Conservation (phyloP, 2,797 vertebrate genomes). For the Cheirogaleus major region DNA sequence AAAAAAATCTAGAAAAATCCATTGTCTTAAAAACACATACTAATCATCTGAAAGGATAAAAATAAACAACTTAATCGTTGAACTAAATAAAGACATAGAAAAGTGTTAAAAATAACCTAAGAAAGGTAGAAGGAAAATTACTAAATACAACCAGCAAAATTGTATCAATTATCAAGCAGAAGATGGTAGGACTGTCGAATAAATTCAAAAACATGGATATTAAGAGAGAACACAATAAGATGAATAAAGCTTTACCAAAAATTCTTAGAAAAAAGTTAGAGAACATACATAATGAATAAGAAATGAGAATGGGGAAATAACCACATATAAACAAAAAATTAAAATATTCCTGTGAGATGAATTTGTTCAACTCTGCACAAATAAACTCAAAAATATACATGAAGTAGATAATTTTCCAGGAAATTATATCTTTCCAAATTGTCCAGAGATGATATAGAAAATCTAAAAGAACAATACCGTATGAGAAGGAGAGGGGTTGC, state of each 20-base stretch:
- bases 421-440: not conserved
- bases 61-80: not conserved
- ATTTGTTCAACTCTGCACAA: constrained; percentile 11
- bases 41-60: not conserved
- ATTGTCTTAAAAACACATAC: not conserved
- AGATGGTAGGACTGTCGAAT: not conserved
- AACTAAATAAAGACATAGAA: not conserved
- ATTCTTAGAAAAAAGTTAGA: not conserved
- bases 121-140: not conserved
- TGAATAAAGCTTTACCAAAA: not conserved
- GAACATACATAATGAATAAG: not conserved
- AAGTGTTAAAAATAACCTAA: not conserved
- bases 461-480: not conserved
- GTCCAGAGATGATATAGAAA: not conserved
- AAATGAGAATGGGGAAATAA: not conserved
- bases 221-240: not conserved
- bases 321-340: not conserved
- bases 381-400: not conserved
- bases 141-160: not conserved
- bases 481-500: not conserved
- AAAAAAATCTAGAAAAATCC: not conserved
- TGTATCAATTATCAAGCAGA: not conserved
- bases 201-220: not conserved
- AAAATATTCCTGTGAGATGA: not conserved
- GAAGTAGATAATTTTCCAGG: not conserved